Base-by-base conservation (phyloP, 2,888 invertebrate species). In the Leuctra nigra region DNA sequence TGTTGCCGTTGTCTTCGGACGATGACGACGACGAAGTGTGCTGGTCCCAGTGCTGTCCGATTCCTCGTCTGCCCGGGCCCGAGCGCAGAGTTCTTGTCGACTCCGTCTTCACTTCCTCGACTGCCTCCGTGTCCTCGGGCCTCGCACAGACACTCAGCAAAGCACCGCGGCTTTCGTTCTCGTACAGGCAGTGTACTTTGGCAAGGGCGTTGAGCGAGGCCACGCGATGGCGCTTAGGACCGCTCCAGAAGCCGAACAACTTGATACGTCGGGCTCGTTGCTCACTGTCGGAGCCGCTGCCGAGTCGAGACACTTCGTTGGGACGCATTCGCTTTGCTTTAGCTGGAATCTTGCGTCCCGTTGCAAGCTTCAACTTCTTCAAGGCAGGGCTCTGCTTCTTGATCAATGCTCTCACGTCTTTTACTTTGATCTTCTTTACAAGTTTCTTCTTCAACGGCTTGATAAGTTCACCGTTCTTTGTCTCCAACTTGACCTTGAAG, bases 111-210 rank as follows among this genome's bases (percentile, higher is more conserved):
- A 39, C 53, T 1, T n/a, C 39, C 13, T 35, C 47, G 18, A 52
- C 55, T 6, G 16, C 55, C n/a, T 25, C 23, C 9, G 20, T 47
- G n/a, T 55, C 50, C 22, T 38, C 38, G 58, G 52, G 59, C 57
- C 38, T 58, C 54, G 46, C 55, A 57, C 46, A 60, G 38, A 56
- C 48, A 11, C 36, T 61, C 48, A 46, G 44, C 56, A 53, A 25
- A 23, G 56, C 63, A 9, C 55, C 53, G 22, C 54, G 56, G 53
- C 86, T 84, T 73, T 92, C 92, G 68, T 92, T 92, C 72, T 92
- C 92, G 67, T 92, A 92, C 22, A 93, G 76, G 67, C 91, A 91
- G 69, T 92, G 91, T 1, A 93, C 92, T 75, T 92, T 92, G 23
- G 91, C 91, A 64, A 88, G 71, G 1, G 93, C 93, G 69, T 93